Percentiles rank a stretch among this genome's conserved stretches.
Evolutionary conservation across 2,113 vertebrate species (phyloP).

Genomic region (Dasypus novemcinctus): DNA sequence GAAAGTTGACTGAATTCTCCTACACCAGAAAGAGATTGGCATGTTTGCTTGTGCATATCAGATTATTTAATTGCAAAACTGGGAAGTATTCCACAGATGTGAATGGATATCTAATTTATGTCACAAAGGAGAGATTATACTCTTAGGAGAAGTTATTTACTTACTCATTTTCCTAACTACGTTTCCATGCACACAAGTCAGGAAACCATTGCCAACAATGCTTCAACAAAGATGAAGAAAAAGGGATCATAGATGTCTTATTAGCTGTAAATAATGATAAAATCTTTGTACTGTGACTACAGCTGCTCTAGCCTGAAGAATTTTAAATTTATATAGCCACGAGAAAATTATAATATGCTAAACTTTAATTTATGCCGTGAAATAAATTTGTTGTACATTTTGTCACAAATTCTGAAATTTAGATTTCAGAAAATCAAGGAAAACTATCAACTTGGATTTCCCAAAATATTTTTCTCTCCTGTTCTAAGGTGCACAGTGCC

Average conservation of each 20-base stretch:
- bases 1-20: slow-evolving; percentile 57
- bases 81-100: slow-evolving; percentile 73
- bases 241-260: slow-evolving; percentile 67
- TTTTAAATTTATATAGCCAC: slow-evolving; percentile 56
- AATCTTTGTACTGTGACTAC: slow-evolving; percentile 47
- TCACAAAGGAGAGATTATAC: slow-evolving; percentile 73
- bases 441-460: background rate
- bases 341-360: slow-evolving; percentile 30
- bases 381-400: background rate
- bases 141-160: slow-evolving; percentile 68
- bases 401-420: background rate
- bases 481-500: background rate
- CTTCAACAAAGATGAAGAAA: slow-evolving; percentile 67
- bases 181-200: slow-evolving; percentile 63
- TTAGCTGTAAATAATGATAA: slow-evolving; percentile 72
- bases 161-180: slow-evolving; percentile 72
- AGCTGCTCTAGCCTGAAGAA: slow-evolving; percentile 24
- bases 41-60: slow-evolving; percentile 53
- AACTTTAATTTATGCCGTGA: slow-evolving; percentile 54
- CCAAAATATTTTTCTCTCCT: background rate
- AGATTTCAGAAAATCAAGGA: background rate
- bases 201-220: slow-evolving; percentile 70
- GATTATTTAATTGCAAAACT: slow-evolving; percentile 67
- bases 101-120: slow-evolving; percentile 73
- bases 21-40: slow-evolving; percentile 48